A percentile compares a stretch with the other conserved stretches of the same genome.
Conservation (phyloP, 2,113 vertebrate species). For the Micronycteris hirsuta region DNA sequence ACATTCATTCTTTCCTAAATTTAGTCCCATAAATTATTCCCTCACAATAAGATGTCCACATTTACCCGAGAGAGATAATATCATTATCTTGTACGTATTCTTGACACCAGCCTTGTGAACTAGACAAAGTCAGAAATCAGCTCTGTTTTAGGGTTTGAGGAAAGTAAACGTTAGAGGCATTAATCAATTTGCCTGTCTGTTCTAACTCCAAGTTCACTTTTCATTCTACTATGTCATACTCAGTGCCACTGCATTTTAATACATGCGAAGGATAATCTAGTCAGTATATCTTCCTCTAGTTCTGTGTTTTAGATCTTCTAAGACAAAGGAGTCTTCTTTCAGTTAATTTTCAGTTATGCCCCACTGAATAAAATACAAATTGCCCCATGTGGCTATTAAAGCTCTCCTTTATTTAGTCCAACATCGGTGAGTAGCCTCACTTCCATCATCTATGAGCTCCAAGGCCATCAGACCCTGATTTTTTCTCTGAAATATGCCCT, state of each 20-base stretch:
- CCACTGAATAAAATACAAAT: not conserved
- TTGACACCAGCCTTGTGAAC: not conserved
- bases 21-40: not conserved
- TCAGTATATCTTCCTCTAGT: not conserved
- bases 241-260: not conserved
- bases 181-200: not conserved
- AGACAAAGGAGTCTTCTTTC: not conserved
- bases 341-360: not conserved
- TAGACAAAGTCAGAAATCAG: not conserved
- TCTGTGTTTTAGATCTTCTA: not conserved
- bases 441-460: not conserved
- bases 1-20: not conserved
- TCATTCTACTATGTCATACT: not conserved
- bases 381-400: not conserved
- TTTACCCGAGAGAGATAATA: not conserved
- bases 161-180: not conserved
- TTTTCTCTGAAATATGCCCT: not conserved
- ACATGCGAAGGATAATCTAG: not conserved
- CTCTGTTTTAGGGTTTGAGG: not conserved
- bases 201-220: not conserved
- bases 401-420: not conserved
- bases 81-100: not conserved
- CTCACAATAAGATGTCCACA: not conserved
- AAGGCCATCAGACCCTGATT: accelerated
- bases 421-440: not conserved